Percentiles rank a stretch among this genome's conserved stretches.
Evolutionary conservation across 2,888 invertebrate genomes (phyloP).

Genomic region (Volucella inanis): DNA sequence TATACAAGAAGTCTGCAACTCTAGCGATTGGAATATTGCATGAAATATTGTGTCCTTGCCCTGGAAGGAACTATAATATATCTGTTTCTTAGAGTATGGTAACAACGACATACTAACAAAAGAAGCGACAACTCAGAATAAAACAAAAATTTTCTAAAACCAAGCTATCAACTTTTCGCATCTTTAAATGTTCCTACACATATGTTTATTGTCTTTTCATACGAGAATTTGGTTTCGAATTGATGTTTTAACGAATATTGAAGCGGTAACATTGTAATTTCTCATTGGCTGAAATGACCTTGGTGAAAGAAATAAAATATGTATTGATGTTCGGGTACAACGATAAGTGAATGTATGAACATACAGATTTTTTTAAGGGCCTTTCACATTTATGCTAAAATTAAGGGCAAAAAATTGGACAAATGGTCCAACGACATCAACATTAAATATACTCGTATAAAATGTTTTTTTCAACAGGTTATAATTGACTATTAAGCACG

Average conservation of each 20-base stretch:
- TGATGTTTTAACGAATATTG: constrained; percentile 14
- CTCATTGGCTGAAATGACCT: no score
- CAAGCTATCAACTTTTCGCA: constrained; percentile 33
- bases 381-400: no score
- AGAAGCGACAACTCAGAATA: not conserved
- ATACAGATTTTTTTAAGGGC: no score
- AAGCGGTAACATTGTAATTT: no score
- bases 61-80: constrained; percentile 7
- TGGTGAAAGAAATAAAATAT: no score
- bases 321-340: no score
- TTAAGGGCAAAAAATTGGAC: no score
- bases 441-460: no score
- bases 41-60: constrained; percentile 25
- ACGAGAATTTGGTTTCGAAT: constrained; percentile 18
- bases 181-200: constrained; percentile 1
- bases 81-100: not conserved
- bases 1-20: not conserved
- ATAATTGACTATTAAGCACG: no score
- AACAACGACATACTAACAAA: constrained; percentile 11
- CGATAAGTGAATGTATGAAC: no score
- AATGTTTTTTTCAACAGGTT: no score
- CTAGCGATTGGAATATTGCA: not conserved
- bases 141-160: constrained; percentile 18
- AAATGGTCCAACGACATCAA: no score
- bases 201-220: constrained; percentile 7